These are phyloP conservation scores for Cataglyphis hispanica DNA, from an alignment of 1,140 invertebrate genomes.

Conservation along the genomic window DNA sequence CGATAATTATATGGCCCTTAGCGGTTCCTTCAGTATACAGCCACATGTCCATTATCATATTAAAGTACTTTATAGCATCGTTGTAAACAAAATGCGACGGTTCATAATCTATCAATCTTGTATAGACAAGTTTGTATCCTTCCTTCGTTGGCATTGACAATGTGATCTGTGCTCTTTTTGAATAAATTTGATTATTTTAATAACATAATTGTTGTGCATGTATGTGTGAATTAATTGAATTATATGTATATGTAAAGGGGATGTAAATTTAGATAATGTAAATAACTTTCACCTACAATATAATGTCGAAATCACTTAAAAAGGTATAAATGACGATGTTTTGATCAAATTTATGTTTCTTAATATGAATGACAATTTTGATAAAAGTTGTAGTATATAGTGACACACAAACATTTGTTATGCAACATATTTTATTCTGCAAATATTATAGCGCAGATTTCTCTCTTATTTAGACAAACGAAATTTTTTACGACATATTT, in stretches of 20 bases:
- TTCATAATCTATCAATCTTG: conserved; percentile 87
- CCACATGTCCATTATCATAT: conserved; percentile 88
- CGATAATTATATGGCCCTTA: conserved; percentile 87
- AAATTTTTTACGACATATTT: not conserved
- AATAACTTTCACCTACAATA: not conserved
- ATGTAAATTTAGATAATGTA: not conserved
- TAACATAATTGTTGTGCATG: not conserved
- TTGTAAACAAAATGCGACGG: conserved; percentile 87
- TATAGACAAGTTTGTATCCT: conserved; percentile 87
- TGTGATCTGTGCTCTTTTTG: conserved; percentile 60
- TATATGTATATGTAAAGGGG: not conserved
- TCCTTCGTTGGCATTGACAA: conserved; percentile 85
- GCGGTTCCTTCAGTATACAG: conserved; percentile 87
- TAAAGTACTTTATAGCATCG: conserved; percentile 85
- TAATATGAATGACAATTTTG: not conserved
- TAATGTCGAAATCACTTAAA: not conserved
- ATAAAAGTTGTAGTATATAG: too few relatives aligned
- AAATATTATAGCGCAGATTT: not conserved
- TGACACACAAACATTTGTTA: not conserved
- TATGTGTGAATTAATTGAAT: not conserved
- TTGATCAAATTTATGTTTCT: not conserved
- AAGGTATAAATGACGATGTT: too few relatives aligned
- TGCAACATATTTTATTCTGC: not conserved
- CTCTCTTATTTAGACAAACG: not conserved
- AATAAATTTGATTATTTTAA: conserved; percentile 8